Conservation (phyloP, 92 coral and sea anemone species). For the Nematostella vectensis region DNA sequence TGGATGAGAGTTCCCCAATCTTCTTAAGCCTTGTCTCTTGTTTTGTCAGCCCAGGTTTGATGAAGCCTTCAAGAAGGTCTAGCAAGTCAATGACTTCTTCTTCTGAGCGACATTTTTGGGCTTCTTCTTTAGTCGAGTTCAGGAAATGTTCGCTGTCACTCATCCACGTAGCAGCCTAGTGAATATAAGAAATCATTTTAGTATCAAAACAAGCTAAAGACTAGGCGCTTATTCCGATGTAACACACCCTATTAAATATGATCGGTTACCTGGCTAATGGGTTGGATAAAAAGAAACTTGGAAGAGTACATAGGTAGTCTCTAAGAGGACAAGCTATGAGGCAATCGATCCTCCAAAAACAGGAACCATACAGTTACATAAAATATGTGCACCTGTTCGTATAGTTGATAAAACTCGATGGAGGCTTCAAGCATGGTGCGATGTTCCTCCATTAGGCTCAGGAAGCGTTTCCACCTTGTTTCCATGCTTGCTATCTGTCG, state of each 20-base stretch:
- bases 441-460: conserved; percentile 88
- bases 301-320: too few relatives aligned
- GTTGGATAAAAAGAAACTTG: too few relatives aligned
- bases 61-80: conserved; percentile 79
- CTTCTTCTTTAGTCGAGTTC: conserved; percentile 73
- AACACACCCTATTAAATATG: too few relatives aligned
- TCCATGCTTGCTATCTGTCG: conserved; percentile 83
- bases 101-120: conserved; percentile 76
- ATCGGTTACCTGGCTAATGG: too few relatives aligned
- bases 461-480: conserved; percentile 90
- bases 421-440: conserved; percentile 91
- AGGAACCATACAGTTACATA: too few relatives aligned
- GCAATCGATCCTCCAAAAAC: too few relatives aligned
- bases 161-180: conserved; percentile 84
- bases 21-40: conserved; percentile 84
- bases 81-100: conserved; percentile 78
- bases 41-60: conserved; percentile 88
- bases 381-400: conserved; percentile 99
- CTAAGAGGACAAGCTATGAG: too few relatives aligned
- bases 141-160: conserved; percentile 96
- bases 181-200: conserved; percentile 1
- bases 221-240: too few relatives aligned
- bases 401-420: conserved; percentile 84
- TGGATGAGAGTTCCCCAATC: conserved; percentile 86
- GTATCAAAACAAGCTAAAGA: too few relatives aligned